A percentile compares a stretch with the other conserved stretches of the same genome.
Evolutionary conservation across 2,113 vertebrate genomes (phyloP).

Genomic region (Pterophyllum scalare): DNA sequence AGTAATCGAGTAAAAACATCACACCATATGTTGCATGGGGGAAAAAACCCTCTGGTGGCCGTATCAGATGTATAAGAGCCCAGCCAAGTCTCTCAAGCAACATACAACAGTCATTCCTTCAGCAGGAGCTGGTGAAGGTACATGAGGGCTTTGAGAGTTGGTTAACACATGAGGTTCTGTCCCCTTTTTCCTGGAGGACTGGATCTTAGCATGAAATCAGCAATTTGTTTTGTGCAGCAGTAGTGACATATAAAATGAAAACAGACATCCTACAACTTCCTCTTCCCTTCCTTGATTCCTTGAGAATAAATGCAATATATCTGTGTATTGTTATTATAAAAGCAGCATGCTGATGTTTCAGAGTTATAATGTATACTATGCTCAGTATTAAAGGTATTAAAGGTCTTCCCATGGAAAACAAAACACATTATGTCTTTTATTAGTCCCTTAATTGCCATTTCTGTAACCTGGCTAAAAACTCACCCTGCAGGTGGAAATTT

Average conservation of each 20-base stretch:
- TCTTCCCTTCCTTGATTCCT: neutral
- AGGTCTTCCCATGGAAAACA: neutral
- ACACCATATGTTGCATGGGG: too few species aligned
- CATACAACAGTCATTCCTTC: neutral
- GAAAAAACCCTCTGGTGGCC: too few species aligned
- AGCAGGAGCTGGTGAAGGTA: too few species aligned
- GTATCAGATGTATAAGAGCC: too few species aligned
- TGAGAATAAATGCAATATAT: neutral
- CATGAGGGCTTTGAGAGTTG: neutral
- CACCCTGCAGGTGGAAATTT: too few species aligned
- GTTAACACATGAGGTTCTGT: neutral
- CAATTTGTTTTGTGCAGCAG: neutral
- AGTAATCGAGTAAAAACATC: too few species aligned
- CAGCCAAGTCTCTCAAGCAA: neutral
- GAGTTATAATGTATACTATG: neutral
- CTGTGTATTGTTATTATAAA: neutral
- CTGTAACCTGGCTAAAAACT: neutral
- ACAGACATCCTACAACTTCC: neutral
- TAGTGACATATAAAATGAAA: neutral
- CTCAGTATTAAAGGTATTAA: neutral
- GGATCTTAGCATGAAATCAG: neutral
- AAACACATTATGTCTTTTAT: neutral
- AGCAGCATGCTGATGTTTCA: neutral
- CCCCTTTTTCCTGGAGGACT: neutral
- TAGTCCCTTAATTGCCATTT: neutral